These are phyloP conservation scores for Ferrisia virgata DNA, from an alignment of 2,888 invertebrate species.

Conservation along the genomic window DNA sequence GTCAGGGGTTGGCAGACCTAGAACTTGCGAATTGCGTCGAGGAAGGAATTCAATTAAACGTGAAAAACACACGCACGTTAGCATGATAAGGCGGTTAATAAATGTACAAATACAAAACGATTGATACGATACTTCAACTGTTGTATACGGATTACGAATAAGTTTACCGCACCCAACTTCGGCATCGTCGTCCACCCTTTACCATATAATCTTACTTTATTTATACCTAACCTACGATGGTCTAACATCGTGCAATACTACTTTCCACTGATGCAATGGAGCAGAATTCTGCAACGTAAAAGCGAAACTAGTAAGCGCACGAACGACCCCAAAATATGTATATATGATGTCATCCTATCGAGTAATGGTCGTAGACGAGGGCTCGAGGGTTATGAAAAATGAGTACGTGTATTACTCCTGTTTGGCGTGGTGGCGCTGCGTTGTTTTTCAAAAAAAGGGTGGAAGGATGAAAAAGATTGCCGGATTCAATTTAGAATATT, in stretches of 20 bases:
- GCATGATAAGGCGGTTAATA: neutral
- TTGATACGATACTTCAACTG: neutral
- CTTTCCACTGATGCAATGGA: neutral
- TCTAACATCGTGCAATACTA: neutral
- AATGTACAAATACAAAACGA: neutral
- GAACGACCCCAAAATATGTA: neutral
- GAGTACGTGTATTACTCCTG: neutral
- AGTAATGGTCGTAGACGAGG: neutral
- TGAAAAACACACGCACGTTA: slow-evolving; percentile 2
- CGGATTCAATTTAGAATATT: neutral
- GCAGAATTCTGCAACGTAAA: neutral
- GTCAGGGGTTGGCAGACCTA: too few relatives aligned
- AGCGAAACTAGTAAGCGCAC: neutral
- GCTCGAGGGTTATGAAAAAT: neutral
- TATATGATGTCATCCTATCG: neutral
- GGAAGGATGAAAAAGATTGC: neutral
- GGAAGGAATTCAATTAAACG: neutral
- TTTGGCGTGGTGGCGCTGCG: neutral
- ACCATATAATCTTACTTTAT: too few relatives aligned
- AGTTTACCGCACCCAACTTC: too few relatives aligned
- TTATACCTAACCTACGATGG: too few relatives aligned
- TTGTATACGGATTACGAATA: neutral
- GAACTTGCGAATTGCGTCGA: too few relatives aligned
- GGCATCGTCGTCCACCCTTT: too few relatives aligned
- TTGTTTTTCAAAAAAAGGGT: neutral